These are phyloP conservation scores for Corythornis vintsioides DNA, from an alignment of 2,113 vertebrate genomes.

Conservation along the genomic window DNA sequence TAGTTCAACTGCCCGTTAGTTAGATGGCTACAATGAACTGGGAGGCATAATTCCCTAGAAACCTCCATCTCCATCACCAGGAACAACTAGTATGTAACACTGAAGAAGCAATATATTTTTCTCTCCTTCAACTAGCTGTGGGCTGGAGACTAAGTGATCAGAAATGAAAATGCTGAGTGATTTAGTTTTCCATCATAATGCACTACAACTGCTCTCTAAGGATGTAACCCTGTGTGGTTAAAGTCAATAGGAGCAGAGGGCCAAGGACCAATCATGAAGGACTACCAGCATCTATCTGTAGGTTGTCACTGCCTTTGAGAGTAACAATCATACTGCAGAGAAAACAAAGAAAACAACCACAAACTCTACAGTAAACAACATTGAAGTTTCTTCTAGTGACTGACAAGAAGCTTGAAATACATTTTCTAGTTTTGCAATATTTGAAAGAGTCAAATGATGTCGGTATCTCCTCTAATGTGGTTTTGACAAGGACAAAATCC, in stretches of 20 bases:
- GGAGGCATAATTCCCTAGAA: background rate
- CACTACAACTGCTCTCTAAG: background rate
- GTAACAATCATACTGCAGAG: background rate
- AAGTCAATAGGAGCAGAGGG: background rate
- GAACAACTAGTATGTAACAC: background rate
- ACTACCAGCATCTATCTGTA: background rate
- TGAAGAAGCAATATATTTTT: background rate
- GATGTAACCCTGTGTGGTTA: background rate
- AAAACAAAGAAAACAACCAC: background rate
- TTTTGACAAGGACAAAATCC: conserved; percentile 43
- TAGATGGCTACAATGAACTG: background rate
- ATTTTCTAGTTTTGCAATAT: background rate
- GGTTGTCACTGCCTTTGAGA: background rate
- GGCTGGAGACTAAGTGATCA: rapidly evolving
- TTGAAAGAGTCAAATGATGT: background rate
- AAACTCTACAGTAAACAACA: background rate
- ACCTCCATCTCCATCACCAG: background rate
- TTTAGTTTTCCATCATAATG: background rate
- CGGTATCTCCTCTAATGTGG: background rate
- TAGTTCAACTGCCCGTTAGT: background rate
- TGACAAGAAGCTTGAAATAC: background rate
- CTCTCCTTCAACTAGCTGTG: background rate
- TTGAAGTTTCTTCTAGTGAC: background rate
- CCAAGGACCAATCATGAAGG: background rate
- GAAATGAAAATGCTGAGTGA: background rate